Base-by-base conservation (phyloP, 2,113 vertebrate genomes). In the Thymallus thymallus region DNA sequence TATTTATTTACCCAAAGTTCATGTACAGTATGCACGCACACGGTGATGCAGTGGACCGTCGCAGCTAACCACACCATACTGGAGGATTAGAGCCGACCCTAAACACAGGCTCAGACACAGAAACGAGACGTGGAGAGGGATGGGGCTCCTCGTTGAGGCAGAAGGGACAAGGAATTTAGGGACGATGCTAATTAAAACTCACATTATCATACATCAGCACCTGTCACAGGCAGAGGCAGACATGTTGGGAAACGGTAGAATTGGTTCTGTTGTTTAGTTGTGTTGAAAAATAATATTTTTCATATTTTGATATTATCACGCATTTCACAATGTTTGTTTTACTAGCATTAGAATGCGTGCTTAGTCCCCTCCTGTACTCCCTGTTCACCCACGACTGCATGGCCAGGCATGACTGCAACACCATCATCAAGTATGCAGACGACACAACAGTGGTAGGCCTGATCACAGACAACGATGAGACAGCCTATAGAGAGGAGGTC, bases 1-100 rank as follows among this genome's bases (percentile, higher is more conserved):
- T 95, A 95, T 94, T 96, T 97, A 95, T 96, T 96, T 95, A 94
- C 95, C 93, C 93, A 93, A 94, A 95, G 94, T 95, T 95, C 92
- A 95, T 91, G 90, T 94, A 94, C 90, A 93, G 93, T 94, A 94
- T 93, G 90, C 93, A 93, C 91, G 90, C 94, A 93, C 92, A 93
- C 90, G 94, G 92, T 86, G 92, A 51, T 51, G 48, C 93, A 86
- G 84, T 84, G 86, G 84, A 92, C 92, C 91, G 75, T 93, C 88
- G 92, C 92, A 91, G 93, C 89, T 90, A 95, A 94, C 92, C 92
- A 91, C 92, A 92, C 91, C 88, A 4, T 5, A 91, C 93, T 93
- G 91, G 90, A 92, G 91, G 86, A 16, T 4, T 5, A 86, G 67
- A 87, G 84, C 1, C 14, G 71, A 13, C 56, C 20, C 6, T 41